A percentile compares a stretch with the other conserved stretches of the same genome.
phyloP scores from a whole-genome alignment of 2,888 invertebrate species.

The Ethmia dodecea region DNA sequence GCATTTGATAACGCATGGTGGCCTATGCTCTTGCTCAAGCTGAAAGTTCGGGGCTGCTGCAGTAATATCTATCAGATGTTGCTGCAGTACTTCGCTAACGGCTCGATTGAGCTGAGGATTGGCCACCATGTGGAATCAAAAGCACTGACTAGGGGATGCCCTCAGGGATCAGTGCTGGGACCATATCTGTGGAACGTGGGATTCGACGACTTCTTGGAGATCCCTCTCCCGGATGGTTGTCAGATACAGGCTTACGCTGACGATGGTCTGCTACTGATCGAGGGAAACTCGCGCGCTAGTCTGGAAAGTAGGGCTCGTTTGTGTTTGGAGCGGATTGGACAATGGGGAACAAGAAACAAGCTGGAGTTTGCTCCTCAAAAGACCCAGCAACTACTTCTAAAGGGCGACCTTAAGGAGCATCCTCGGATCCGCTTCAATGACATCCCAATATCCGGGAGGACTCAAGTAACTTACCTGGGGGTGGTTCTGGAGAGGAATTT shows the following conservation, averaged over 20 bases:
- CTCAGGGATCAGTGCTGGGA: slow-evolving; percentile 20
- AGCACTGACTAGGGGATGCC: slow-evolving; percentile 22
- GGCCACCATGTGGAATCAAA: slow-evolving; percentile 16
- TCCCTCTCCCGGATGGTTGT: slow-evolving; percentile 17
- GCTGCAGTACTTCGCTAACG: slow-evolving; percentile 20
- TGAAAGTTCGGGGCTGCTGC: slow-evolving; percentile 20
- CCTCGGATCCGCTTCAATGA: background rate
- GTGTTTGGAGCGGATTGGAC: background rate
- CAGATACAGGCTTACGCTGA: slow-evolving; percentile 23
- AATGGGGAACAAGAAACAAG: slow-evolving; percentile 3
- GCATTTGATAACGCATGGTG: background rate
- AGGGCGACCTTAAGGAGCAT: slow-evolving; percentile 2
- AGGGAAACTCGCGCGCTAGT: slow-evolving; percentile 15
- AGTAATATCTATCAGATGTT: slow-evolving; percentile 26
- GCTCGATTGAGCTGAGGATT: slow-evolving; percentile 18
- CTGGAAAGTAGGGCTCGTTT: slow-evolving; percentile 1
- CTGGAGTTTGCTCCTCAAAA: slow-evolving; percentile 7
- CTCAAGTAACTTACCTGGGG: background rate
- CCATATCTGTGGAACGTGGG: slow-evolving; percentile 23
- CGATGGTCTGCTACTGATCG: slow-evolving; percentile 19
- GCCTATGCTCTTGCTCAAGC: slow-evolving; percentile 19
- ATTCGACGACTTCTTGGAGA: slow-evolving; percentile 21
- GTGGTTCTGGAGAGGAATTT: background rate
- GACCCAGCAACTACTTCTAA: slow-evolving; percentile 4
- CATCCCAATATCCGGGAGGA: background rate